Conservation (phyloP, 2,113 vertebrate genomes). For the Parus major region DNA sequence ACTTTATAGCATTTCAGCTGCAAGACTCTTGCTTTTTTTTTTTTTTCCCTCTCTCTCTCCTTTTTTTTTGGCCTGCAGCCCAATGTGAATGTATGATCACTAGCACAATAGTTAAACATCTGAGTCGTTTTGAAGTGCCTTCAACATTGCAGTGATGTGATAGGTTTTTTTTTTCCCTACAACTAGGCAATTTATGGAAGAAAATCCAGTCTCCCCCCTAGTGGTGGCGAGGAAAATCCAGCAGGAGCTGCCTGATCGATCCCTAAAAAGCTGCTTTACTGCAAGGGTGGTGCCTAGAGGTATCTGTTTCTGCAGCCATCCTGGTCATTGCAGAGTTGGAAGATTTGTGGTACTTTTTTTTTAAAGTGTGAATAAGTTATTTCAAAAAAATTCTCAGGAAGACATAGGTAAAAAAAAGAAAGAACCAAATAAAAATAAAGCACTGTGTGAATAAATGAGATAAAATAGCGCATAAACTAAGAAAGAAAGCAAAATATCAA, state of each 20-base stretch:
- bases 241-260: background rate
- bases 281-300: background rate
- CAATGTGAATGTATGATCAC: slow-evolving; percentile 82
- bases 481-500: background rate
- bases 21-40: slow-evolving; percentile 63
- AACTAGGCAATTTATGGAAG: slow-evolving; percentile 45
- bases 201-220: slow-evolving; percentile 72
- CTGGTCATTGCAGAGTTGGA: background rate
- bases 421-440: background rate
- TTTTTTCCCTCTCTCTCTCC: background rate
- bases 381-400: background rate
- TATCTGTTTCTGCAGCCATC: background rate
- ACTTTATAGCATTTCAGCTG: slow-evolving; percentile 74
- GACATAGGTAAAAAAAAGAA: no score
- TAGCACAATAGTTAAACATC: slow-evolving; percentile 82
- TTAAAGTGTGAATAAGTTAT: accelerated
- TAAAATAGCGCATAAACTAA: background rate
- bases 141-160: slow-evolving; percentile 68
- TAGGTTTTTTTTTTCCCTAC: slow-evolving; percentile 44
- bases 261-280: background rate
- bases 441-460: background rate
- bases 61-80: slow-evolving; percentile 78
- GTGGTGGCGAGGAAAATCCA: slow-evolving; percentile 64
- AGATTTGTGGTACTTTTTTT: background rate
- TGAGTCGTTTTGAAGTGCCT: slow-evolving; percentile 81